phyloP scores from a whole-genome alignment of 1,140 invertebrate genomes.

The Pinna nobilis region DNA sequence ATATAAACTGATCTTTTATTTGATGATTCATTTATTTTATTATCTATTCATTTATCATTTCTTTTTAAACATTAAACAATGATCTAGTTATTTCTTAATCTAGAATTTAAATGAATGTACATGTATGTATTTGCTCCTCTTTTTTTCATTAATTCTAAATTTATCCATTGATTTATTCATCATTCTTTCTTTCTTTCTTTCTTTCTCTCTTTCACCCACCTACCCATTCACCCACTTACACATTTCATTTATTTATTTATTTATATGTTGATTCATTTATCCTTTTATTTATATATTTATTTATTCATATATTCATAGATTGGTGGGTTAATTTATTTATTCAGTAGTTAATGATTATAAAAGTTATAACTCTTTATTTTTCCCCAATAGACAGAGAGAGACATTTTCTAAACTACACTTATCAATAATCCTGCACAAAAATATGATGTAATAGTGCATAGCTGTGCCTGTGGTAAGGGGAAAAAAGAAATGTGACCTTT shows the following conservation, averaged over 20 bases:
- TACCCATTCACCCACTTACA: background rate
- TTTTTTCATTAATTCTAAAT: background rate
- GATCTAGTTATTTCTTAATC: background rate
- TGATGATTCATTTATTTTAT: background rate
- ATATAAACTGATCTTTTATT: too few relatives aligned
- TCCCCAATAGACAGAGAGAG: too few relatives aligned
- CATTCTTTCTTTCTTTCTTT: background rate
- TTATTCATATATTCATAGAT: too few relatives aligned
- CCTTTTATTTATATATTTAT: background rate
- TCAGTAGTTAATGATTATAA: too few relatives aligned
- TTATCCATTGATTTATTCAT: background rate
- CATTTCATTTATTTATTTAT: background rate
- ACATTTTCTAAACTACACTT: too few relatives aligned
- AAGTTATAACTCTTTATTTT: too few relatives aligned
- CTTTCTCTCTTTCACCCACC: background rate
- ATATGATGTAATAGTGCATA: too few relatives aligned
- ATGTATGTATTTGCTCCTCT: background rate
- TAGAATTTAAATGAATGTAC: background rate
- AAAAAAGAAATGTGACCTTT: too few relatives aligned
- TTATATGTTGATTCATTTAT: background rate
- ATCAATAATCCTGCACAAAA: too few relatives aligned
- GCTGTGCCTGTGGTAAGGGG: too few relatives aligned
- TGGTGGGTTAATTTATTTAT: too few relatives aligned
- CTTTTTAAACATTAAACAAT: background rate
- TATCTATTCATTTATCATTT: background rate